Conservation (phyloP, 2,888 invertebrate genomes). For the Acanthosepion esculentum region DNA sequence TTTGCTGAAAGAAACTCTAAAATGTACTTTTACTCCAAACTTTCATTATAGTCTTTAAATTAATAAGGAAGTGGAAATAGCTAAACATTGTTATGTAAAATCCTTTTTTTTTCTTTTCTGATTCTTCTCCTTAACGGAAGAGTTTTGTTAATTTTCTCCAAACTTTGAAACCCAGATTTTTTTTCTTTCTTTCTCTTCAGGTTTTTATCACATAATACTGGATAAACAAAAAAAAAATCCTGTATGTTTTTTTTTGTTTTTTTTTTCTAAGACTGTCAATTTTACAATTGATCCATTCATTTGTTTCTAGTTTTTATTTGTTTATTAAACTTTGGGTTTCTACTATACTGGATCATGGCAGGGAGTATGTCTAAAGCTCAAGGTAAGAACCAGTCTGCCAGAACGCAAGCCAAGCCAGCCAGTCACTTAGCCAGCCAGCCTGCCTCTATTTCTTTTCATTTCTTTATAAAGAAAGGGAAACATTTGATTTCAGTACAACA, state of each 20-base stretch:
- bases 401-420: constrained; percentile 33
- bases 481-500: not conserved
- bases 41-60: too few species aligned
- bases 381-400: not conserved
- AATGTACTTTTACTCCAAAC: too few species aligned
- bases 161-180: not conserved
- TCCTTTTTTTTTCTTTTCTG: not conserved
- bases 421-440: constrained; percentile 33
- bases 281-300: not conserved
- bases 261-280: not conserved
- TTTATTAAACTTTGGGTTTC: constrained; percentile 23
- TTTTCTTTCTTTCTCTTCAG: constrained; percentile 4
- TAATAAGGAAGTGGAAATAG: too few species aligned
- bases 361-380: not conserved
- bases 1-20: too few species aligned
- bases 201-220: not conserved
- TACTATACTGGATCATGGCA: not conserved
- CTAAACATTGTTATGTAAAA: too few species aligned
- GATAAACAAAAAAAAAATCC: not conserved
- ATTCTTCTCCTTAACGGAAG: not conserved
- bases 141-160: not conserved
- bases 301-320: not conserved
- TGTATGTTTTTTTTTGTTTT: not conserved
- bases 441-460: not conserved
- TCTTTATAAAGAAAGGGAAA: not conserved